A percentile compares a stretch with the other conserved stretches of the same genome.
phyloP scores from a whole-genome alignment of 53 echinoderm and acorn worm genomes.

The Actinopyga echinites region DNA sequence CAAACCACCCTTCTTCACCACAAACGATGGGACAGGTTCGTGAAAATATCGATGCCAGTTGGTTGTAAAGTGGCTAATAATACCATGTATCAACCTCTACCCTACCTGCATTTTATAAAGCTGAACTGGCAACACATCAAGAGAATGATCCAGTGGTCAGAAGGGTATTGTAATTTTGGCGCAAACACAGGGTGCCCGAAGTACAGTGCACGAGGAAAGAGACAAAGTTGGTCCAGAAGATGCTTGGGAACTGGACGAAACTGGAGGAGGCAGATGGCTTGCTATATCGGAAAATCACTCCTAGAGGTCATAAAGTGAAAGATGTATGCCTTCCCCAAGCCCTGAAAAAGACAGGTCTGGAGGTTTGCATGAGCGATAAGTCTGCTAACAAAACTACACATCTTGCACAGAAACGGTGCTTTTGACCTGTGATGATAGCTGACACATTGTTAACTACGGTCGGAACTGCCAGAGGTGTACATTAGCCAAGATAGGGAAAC shows the following conservation, averaged over 20 bases:
- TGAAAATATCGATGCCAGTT: too few species aligned
- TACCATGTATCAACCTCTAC: too few species aligned
- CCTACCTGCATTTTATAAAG: background rate
- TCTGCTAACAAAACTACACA: constrained; percentile 44
- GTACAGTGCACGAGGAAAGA: constrained; percentile 23
- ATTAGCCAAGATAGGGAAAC: constrained; percentile 55
- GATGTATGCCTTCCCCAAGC: constrained; percentile 62
- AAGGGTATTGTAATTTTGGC: background rate
- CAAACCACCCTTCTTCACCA: background rate
- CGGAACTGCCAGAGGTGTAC: constrained; percentile 53
- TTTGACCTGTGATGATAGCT: constrained; percentile 56
- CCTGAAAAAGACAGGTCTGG: constrained; percentile 43
- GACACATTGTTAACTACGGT: constrained; percentile 50
- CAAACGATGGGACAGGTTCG: background rate
- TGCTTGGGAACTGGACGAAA: constrained; percentile 18
- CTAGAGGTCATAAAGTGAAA: constrained; percentile 1
- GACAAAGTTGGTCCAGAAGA: background rate
- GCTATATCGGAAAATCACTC: constrained; percentile 21
- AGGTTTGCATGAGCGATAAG: constrained; percentile 53
- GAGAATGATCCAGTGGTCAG: background rate
- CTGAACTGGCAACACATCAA: background rate
- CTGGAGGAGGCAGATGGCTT: constrained; percentile 47
- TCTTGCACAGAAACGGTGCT: constrained; percentile 42
- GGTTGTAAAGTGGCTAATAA: too few species aligned
- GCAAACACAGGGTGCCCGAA: background rate